Evolutionary conservation across 2,797 vertebrate species (phyloP).

Genomic region (Arrhamphus sclerolepis): DNA sequence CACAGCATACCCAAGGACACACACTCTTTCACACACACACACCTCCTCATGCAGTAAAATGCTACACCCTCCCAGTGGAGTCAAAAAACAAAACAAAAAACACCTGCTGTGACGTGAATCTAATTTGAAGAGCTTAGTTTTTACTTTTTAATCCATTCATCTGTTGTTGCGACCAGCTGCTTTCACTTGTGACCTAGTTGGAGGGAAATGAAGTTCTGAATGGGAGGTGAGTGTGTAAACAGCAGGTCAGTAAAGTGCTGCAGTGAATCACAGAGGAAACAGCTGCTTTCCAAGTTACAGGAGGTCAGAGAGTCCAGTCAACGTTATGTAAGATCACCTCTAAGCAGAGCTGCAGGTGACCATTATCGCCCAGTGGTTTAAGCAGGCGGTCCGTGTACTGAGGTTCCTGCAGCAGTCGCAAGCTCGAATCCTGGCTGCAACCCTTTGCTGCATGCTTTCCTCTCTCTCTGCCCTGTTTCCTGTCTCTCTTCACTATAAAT

Average conservation of each 20-base stretch:
- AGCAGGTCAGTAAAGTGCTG: conserved; percentile 20
- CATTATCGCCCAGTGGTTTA: too few species aligned
- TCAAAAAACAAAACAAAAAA: not conserved
- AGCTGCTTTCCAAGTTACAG: conserved; percentile 17
- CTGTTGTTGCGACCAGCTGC: conserved; percentile 36
- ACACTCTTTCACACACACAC: not conserved
- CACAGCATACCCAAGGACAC: conserved; percentile 6
- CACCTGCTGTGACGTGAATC: conserved; percentile 45
- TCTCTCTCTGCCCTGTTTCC: too few species aligned
- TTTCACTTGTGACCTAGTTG: conserved; percentile 71
- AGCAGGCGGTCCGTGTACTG: too few species aligned
- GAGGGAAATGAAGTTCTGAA: conserved; percentile 69
- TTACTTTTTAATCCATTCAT: conserved; percentile 63
- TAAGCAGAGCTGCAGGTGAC: too few species aligned
- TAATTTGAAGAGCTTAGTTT: conserved; percentile 34
- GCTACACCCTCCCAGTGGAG: conserved; percentile 1
- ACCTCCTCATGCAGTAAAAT: conserved; percentile 12
- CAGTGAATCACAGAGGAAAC: conserved; percentile 41
- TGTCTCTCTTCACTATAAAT: too few species aligned
- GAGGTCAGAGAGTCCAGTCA: not conserved
- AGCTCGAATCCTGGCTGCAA: too few species aligned
- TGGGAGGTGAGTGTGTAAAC: conserved; percentile 45
- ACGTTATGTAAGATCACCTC: too few species aligned
- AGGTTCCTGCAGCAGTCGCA: too few species aligned
- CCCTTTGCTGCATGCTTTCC: too few species aligned